These are phyloP conservation scores for Trichopoda pennipes DNA, from an alignment of 2,888 invertebrate genomes.

Conservation along the genomic window DNA sequence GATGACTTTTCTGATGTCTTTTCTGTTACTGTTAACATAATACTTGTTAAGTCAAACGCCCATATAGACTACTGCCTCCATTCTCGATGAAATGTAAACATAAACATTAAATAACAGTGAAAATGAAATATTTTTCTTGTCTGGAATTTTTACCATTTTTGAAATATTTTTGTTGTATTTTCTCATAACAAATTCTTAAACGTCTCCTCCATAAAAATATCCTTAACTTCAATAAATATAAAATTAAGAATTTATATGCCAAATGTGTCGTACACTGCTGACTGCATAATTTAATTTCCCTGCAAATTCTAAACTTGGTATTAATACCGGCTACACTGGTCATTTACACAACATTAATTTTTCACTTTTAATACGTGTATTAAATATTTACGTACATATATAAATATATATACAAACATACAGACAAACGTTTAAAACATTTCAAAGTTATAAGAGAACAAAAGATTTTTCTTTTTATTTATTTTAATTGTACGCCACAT, in stretches of 20 bases:
- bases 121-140: too few relatives aligned
- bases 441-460: constrained; percentile 36
- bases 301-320: constrained; percentile 43
- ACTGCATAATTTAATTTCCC: constrained; percentile 39
- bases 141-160: too few relatives aligned
- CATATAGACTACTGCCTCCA: too few relatives aligned
- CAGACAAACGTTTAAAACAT: not conserved
- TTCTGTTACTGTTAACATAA: too few relatives aligned
- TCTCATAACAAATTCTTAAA: not conserved
- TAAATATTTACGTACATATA: too few relatives aligned
- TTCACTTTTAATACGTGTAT: not conserved
- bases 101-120: too few relatives aligned
- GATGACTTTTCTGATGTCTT: too few relatives aligned
- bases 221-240: not conserved
- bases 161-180: too few relatives aligned
- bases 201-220: not conserved
- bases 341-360: constrained; percentile 49
- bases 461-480: constrained; percentile 41
- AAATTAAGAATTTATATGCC: constrained; percentile 26
- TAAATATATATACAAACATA: not conserved
- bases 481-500: constrained; percentile 46
- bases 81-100: too few relatives aligned
- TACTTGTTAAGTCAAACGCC: too few relatives aligned
- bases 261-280: constrained; percentile 26
- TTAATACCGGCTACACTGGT: constrained; percentile 51